Evolutionary conservation across 2,888 invertebrate genomes (phyloP).

Genomic region (Volucella inanis): DNA sequence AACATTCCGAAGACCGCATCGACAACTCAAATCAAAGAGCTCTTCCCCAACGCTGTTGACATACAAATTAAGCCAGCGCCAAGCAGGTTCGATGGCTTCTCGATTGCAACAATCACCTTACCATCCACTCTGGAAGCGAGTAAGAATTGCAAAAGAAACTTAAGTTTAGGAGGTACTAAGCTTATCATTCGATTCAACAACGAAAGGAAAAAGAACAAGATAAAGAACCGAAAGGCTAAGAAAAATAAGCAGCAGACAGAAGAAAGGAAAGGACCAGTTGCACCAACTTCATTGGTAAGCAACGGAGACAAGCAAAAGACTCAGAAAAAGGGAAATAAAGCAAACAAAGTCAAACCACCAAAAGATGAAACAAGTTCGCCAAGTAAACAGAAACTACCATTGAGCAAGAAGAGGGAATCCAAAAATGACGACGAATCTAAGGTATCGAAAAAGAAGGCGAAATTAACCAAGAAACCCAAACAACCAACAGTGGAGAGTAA

Average conservation of each 20-base stretch:
- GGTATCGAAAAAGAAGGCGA: slow-evolving; percentile 21
- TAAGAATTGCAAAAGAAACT: slow-evolving; percentile 76
- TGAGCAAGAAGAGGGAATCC: slow-evolving; percentile 1
- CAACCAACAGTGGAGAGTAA: background rate
- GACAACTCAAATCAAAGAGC: slow-evolving; percentile 77
- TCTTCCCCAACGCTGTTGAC: slow-evolving; percentile 80
- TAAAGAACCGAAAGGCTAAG: background rate
- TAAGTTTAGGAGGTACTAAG: slow-evolving; percentile 76
- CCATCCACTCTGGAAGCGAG: slow-evolving; percentile 79
- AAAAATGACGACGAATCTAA: background rate
- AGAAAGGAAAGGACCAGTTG: background rate
- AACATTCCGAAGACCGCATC: slow-evolving; percentile 80
- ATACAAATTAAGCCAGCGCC: slow-evolving; percentile 78
- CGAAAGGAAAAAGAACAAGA: background rate
- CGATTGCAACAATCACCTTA: slow-evolving; percentile 79
- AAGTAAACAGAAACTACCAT: slow-evolving; percentile 6
- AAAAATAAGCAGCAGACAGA: background rate
- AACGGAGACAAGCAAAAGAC: background rate
- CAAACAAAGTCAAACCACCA: background rate
- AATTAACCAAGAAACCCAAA: background rate
- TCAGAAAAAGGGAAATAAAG: slow-evolving; percentile 2
- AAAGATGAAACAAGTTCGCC: background rate
- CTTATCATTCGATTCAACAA: slow-evolving; percentile 78
- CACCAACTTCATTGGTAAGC: background rate
- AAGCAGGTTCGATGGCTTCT: slow-evolving; percentile 76